Evolutionary conservation across 2,797 vertebrate genomes (phyloP).

Genomic region (Lagorchestes hirsutus): DNA sequence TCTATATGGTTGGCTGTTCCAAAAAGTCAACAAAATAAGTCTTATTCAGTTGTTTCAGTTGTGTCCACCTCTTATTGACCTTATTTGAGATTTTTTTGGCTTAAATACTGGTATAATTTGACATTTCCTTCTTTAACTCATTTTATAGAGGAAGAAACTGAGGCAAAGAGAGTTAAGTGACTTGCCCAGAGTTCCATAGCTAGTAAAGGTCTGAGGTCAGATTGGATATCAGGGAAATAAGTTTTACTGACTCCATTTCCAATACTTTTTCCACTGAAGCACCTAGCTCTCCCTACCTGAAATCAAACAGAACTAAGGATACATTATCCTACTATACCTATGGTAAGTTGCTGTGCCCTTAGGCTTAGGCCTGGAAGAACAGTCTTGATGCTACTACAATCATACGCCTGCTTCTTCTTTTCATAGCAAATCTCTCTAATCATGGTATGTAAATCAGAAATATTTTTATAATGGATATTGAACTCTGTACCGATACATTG

Average conservation of each 20-base stretch:
- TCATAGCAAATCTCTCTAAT: too few relatives aligned
- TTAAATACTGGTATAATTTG: not conserved
- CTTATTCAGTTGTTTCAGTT: not conserved
- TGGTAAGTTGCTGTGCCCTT: not conserved
- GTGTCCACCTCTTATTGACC: not conserved
- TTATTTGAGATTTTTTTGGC: not conserved
- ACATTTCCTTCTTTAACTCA: not conserved
- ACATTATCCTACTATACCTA: not conserved
- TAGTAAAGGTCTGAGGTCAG: not conserved
- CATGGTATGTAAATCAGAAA: too few relatives aligned
- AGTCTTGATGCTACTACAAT: too few relatives aligned
- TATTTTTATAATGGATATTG: too few relatives aligned
- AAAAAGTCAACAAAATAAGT: not conserved
- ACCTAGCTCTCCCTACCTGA: not conserved
- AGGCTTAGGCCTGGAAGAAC: not conserved
- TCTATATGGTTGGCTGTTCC: not conserved
- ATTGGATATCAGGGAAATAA: not conserved
- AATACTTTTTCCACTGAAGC: not conserved
- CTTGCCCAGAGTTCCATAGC: not conserved
- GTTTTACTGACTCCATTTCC: not conserved
- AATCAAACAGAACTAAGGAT: not conserved
- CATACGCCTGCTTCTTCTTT: too few relatives aligned
- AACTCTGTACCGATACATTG: too few relatives aligned
- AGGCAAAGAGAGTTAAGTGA: not conserved
- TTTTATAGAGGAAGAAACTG: not conserved